Conservation (phyloP, 2,797 vertebrate species). For the Lerista edwardsae region DNA sequence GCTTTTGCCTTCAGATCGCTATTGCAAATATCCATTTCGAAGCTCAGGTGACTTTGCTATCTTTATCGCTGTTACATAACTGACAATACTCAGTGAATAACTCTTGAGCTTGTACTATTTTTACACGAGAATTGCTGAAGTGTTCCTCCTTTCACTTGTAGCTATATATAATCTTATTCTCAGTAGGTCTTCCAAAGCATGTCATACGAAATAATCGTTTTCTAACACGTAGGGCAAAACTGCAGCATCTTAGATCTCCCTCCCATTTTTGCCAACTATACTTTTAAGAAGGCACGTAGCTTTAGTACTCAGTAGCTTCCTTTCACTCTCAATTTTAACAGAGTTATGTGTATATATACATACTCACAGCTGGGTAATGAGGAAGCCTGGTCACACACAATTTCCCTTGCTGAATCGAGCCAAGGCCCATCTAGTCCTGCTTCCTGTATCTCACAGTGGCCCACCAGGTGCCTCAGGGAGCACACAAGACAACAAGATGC, state of each 20-base stretch:
- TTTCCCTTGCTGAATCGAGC: no score
- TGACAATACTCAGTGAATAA: constrained; percentile 24
- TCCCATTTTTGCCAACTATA: constrained; percentile 16
- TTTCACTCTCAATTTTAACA: constrained; percentile 9
- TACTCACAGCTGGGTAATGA: no score
- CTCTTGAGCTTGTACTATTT: constrained; percentile 39
- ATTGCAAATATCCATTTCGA: constrained; percentile 20
- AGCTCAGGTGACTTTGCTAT: constrained; percentile 25
- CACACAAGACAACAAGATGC: no score
- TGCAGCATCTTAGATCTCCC: constrained; percentile 4
- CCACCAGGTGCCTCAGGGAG: no score
- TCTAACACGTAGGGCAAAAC: constrained; percentile 8
- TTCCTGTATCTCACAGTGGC: no score
- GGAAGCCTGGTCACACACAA: no score
- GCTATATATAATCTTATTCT: constrained; percentile 46
- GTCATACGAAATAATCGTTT: constrained; percentile 22
- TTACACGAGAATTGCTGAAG: constrained; percentile 20
- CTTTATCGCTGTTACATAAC: constrained; percentile 25
- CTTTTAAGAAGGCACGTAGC: constrained; percentile 12
- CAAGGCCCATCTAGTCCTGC: no score
- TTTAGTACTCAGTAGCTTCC: constrained; percentile 37
- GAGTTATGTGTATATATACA: not conserved
- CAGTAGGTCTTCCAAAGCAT: constrained; percentile 37
- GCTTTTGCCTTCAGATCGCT: not conserved
- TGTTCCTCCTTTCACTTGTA: constrained; percentile 41